Evolutionary conservation across 2,888 invertebrate genomes (phyloP).

Genomic region (Shargacucullia verbasci): DNA sequence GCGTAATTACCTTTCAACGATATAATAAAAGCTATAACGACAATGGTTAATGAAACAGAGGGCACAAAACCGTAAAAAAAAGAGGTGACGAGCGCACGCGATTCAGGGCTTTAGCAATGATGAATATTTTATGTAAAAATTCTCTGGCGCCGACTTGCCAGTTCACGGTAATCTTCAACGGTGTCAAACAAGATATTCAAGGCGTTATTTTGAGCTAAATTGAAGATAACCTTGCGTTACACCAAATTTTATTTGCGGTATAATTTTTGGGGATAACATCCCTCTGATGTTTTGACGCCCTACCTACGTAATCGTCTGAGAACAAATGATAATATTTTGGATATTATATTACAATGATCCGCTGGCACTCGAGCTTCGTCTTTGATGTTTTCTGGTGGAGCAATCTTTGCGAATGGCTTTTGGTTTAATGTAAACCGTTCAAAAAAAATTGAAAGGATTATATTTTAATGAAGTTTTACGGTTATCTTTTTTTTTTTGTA

Average conservation of each 20-base stretch:
- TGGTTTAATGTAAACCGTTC: slow-evolving; percentile 14
- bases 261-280: slow-evolving; percentile 48
- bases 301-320: slow-evolving; percentile 40
- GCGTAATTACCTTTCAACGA: slow-evolving; percentile 64
- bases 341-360: slow-evolving; percentile 29
- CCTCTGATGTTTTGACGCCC: slow-evolving; percentile 38
- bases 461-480: too few relatives aligned
- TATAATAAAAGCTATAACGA: slow-evolving; percentile 63
- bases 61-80: slow-evolving; percentile 59
- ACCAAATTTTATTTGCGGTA: slow-evolving; percentile 55
- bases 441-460: neutral
- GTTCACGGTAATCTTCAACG: slow-evolving; percentile 66
- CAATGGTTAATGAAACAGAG: slow-evolving; percentile 63
- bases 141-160: slow-evolving; percentile 53
- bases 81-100: slow-evolving; percentile 63
- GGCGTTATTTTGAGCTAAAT: slow-evolving; percentile 68
- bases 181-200: slow-evolving; percentile 75
- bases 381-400: slow-evolving; percentile 12
- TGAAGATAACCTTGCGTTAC: slow-evolving; percentile 65
- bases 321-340: slow-evolving; percentile 46
- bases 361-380: slow-evolving; percentile 9
- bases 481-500: too few relatives aligned
- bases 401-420: slow-evolving; percentile 3
- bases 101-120: slow-evolving; percentile 64
- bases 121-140: slow-evolving; percentile 79